Base-by-base conservation (phyloP, 2,797 vertebrate species). In the Naso thynnoides region DNA sequence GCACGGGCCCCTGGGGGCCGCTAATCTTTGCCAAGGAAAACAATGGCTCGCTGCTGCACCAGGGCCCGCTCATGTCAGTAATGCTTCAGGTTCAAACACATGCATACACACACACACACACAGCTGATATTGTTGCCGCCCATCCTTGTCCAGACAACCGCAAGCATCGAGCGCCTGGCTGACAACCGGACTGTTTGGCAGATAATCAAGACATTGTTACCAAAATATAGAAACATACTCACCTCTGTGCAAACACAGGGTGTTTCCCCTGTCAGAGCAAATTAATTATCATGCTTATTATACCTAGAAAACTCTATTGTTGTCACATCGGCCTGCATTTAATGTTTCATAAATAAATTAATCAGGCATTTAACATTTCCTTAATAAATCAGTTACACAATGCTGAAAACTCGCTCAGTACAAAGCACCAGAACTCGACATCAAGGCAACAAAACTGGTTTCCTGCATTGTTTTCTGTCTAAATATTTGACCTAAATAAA, bases 11-110 rank as follows among this genome's bases (percentile, higher is more conserved):
- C 94, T 94, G 92, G 95, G 97, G 96, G 96, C 95, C 94, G 92
- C 93, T 94, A 87, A 95, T 94, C 94, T 93, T 95, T 96, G 96
- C 96, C 96, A 97, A 96, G 94, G 91, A 95, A 96, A 96, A 98
- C 97, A 98, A 97, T 96, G 92, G 94, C 93, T 94, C 93, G 91
- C 94, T 94, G 95, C 95, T 95, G 93, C 92, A 84, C 91, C 90
- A 90, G 93, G 93, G 93, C 95, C 89, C 79, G 89, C 94, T 95
- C 88, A 95, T 95, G 95, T 95, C 93, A 95, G 92, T 93, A 93
- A 95, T 92, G 94, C 92, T 87, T 94, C 90, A 94, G 92, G 94
- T 91, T 91, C 93, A 86, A 77, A 73, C 61, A 61, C 81, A 70
- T 54, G 44, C 74, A 49, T 1, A 54, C 49, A 65, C 59, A 44